Conservation (phyloP, 2,888 invertebrate species). For the Perizoma affinitatum region DNA sequence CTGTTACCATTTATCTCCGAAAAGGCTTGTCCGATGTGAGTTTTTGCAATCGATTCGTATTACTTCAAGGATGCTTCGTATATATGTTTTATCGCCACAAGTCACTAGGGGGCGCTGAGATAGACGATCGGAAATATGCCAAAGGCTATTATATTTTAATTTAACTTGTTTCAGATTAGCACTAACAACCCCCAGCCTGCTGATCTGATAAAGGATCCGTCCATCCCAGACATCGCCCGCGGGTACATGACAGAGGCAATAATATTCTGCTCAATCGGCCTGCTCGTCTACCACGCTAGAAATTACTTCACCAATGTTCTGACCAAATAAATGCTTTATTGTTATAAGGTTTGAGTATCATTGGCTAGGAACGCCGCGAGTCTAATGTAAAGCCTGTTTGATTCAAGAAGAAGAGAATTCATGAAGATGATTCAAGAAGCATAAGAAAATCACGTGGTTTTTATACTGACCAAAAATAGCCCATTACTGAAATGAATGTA, state of each 20-base stretch:
- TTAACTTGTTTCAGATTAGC: conserved; percentile 71
- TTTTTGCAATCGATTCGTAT: no score
- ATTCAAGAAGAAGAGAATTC: no score
- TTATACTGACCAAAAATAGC: no score
- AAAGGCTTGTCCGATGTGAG: no score
- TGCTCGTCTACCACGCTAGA: conserved; percentile 58
- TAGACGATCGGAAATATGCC: no score
- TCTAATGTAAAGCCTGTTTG: background rate
- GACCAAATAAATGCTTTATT: conserved; percentile 56
- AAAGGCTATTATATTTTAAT: background rate
- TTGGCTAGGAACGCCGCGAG: conserved; percentile 5
- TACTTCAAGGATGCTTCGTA: no score
- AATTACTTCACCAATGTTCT: conserved; percentile 50
- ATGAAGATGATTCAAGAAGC: no score
- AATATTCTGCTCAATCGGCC: conserved; percentile 58
- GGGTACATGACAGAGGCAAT: conserved; percentile 58
- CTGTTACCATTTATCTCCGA: no score
- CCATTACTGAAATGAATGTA: no score
- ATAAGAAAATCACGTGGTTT: no score
- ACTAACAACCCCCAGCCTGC: conserved; percentile 68
- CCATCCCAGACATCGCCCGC: conserved; percentile 52
- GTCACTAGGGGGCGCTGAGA: no score
- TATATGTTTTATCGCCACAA: no score
- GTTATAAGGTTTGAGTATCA: conserved; percentile 7
- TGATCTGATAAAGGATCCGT: conserved; percentile 74